Evolutionary conservation across 2,113 vertebrate genomes (phyloP).

Genomic region (Pan troglodytes): NHGRI_mPanTro3-v2.1_pri NC_072414.2:76486501-76487000

Average conservation of each 20-base stretch:
- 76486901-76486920: background rate
- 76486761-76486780: background rate
- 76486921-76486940: background rate
- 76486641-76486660: background rate
- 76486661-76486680: background rate
- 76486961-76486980: background rate
- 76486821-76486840: background rate
- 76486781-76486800: background rate
- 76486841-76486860: background rate
- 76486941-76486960: background rate
- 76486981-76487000: background rate
- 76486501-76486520: no score
- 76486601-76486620: background rate
- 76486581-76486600: background rate
- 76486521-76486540: no score
- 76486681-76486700: conserved; percentile 30
- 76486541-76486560: no score
- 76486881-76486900: conserved; percentile 20
- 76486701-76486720: conserved; percentile 65
- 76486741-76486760: background rate
- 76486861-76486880: background rate
- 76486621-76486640: background rate
- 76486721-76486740: conserved; percentile 39
- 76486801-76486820: background rate
- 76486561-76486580: background rate